Base-by-base conservation (phyloP, 2,888 invertebrate genomes). In the Ophion costatus region DNA sequence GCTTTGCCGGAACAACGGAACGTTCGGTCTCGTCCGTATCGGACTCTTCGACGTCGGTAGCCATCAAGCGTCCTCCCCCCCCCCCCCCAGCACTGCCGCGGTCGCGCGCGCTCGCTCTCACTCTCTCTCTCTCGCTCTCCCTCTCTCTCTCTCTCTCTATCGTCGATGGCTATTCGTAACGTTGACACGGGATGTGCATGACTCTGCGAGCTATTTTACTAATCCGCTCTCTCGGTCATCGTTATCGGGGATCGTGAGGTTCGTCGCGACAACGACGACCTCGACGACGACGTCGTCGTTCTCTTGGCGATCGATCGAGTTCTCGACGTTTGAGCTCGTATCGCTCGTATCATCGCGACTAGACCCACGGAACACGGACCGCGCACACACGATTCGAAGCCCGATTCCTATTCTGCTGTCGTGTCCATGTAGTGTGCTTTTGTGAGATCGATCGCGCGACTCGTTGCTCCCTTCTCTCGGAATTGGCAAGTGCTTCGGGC, bases 261-360 rank as follows among this genome's bases (percentile, higher is more conserved):
- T 51, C 51, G 14, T 69, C 45, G 67, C 38, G 70, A 67, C 67
- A 64, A 97, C 97, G 97, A 96, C 96, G 91, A 95, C 95, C 29
- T 29, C 29, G 89, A 97, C 24, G 51, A 17, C 24, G 45, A 4
- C 51, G 45, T 51, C 51, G 22, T 24, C 24, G 14, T 24, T 51
- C 42, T 69, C 51, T 51, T 17, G 2, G 29, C 51, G 17, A 69
- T 51, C 51, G 51, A 51, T 51, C 51, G 51, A 5, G 11, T 14
- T 14, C 0, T 51, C 51, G 17, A 51, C 51, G 14, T 29, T 29
- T 29, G 29, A 29, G 5, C 51, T 51, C 51, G 51, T 51, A 51
- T 51, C 51, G 51, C 51, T 17, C 51, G 69, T 24, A 24, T 14
- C 24, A 69, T 69, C 51, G 24, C 51, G 51, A 42, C 45, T 14